Percentiles rank a stretch among this genome's conserved stretches.
phyloP scores from a whole-genome alignment of 1,140 invertebrate genomes.

The Mizuhopecten yessoensis region DNA sequence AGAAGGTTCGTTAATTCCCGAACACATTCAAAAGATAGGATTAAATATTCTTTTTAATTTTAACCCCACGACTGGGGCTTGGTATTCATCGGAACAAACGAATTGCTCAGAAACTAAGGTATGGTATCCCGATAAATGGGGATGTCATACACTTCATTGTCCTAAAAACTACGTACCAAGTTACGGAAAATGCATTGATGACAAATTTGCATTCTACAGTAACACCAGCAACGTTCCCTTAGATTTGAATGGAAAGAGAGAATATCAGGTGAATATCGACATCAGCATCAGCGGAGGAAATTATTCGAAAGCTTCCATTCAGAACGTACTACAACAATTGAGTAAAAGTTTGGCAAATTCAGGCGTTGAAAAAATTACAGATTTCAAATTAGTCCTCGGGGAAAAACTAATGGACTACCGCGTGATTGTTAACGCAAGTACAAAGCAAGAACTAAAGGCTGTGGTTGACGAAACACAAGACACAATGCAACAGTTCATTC shows the following conservation, averaged over 20 bases:
- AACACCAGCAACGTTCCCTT: neutral
- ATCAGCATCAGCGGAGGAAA: neutral
- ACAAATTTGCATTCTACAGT: neutral
- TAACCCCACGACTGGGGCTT: neutral
- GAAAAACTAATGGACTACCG: neutral
- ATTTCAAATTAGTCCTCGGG: neutral
- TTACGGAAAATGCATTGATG: constrained; percentile 6
- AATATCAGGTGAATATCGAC: neutral
- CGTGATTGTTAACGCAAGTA: neutral
- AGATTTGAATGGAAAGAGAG: neutral
- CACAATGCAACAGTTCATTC: neutral
- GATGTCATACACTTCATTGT: neutral
- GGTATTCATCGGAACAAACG: neutral
- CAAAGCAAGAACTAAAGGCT: neutral
- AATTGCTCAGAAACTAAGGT: neutral
- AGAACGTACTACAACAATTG: neutral
- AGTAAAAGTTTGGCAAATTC: neutral
- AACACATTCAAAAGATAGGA: neutral
- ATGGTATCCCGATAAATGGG: neutral
- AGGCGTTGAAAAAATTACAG: neutral
- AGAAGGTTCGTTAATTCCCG: neutral
- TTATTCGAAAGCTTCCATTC: neutral
- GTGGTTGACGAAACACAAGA: neutral
- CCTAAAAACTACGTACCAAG: neutral
- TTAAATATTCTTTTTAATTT: neutral